Evolutionary conservation across 92 coral and sea anemone genomes (phyloP), one percentile per base, ranked within the genome.

Genomic region (Parazoanthus swiftii): DNA sequence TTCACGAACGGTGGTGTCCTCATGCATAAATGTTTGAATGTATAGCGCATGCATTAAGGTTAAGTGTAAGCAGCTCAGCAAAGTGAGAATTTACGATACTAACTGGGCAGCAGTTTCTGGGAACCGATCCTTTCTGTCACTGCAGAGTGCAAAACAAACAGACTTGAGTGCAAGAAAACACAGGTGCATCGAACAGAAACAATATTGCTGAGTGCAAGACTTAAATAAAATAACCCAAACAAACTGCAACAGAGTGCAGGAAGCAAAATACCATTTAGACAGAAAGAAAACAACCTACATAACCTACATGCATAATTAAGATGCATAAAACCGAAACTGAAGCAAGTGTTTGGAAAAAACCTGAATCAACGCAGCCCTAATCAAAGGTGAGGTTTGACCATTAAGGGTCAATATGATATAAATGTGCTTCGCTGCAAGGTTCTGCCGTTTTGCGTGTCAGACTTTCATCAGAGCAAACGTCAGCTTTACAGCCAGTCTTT

Each of bases 61-160:
- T 68, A 44, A 14, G 25, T 44, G 7, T 36, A 29, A 13, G 66
- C 78, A 37, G 63, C 39, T 26, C 23, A 39, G 78, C 44, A 42
- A 65, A n/a, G 29, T 25, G 23, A 74, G 10, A 33, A 58, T 21
- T 80, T 56, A 20, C 20, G 23, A 82, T 82, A 82, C 77, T 82
- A 82, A 82, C 86, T 67, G 86, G 76, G 26, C 56, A 38, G 75
- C 86, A 71, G 76, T 82, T 14, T 82, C 86, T 66, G 54, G 13
- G 2, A 82, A 71, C 76, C 14, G 76, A 21, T 82, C 76, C 86
- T 82, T 82, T 82, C 56, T 68, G 75, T 67, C 86, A 65, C 86
- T 82, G 86, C 86, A 36, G 86, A 39, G 70, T 82, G 76, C 86
- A 82, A 82, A 82, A 82, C 58, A 82, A 82, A 66, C 59, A 42